Percentiles rank a stretch among this genome's conserved stretches.
Conservation (phyloP, 1,140 invertebrate genomes). For the Condylostylus longicornis region DNA sequence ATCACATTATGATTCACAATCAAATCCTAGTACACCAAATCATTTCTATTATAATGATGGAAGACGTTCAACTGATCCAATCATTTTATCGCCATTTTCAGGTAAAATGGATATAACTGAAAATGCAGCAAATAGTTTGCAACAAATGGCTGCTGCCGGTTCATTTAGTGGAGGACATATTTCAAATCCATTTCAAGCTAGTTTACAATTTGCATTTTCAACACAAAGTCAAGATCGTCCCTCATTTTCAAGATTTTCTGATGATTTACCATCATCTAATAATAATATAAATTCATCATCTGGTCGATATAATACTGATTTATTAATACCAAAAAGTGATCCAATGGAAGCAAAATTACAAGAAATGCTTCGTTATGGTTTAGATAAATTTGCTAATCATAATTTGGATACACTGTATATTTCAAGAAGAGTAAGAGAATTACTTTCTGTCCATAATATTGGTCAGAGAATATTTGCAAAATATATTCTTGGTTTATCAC, state of each 20-base stretch:
- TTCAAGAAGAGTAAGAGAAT: slow-evolving; percentile 78
- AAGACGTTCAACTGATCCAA: no score
- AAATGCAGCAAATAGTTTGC: slow-evolving; percentile 21
- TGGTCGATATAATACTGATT: slow-evolving; percentile 62
- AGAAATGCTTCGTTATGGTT: slow-evolving; percentile 82
- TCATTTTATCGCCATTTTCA: no score
- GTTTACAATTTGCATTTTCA: slow-evolving; percentile 41
- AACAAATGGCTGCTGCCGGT: slow-evolving; percentile 13
- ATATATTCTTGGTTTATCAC: slow-evolving; percentile 90
- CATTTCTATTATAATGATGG: slow-evolving; percentile 12
- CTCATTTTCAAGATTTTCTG: slow-evolving; percentile 55
- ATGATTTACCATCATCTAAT: slow-evolving; percentile 56
- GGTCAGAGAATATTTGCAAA: slow-evolving; percentile 97
- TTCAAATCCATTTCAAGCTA: slow-evolving; percentile 14
- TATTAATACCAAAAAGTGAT: slow-evolving; percentile 76
- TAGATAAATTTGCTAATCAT: slow-evolving; percentile 86
- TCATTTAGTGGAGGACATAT: no score
- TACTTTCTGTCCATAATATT: slow-evolving; percentile 96
- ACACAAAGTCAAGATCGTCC: slow-evolving; percentile 50
- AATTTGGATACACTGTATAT: slow-evolving; percentile 90
- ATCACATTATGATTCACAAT: slow-evolving; percentile 21
- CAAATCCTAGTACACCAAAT: slow-evolving; percentile 25
- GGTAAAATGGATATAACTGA: no score
- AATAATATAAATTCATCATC: slow-evolving; percentile 60
- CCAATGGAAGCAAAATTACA: slow-evolving; percentile 82